Evolutionary conservation across 2,113 vertebrate species (phyloP).

Genomic region (Puntigrus tetrazona): DNA sequence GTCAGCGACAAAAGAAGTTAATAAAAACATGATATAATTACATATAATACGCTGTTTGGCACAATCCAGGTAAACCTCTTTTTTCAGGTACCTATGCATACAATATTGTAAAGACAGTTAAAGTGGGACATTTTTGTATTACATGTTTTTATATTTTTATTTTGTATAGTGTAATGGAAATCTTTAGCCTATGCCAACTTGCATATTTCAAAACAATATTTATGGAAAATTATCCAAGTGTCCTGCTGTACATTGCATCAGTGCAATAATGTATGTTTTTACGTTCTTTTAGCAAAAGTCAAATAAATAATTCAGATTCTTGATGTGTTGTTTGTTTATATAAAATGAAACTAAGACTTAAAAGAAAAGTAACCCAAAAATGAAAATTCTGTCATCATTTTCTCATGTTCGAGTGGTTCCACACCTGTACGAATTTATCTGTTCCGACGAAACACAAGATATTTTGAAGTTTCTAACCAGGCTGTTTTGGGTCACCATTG

Average conservation of each 20-base stretch:
- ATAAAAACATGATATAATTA: no score
- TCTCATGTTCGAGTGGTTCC: no score
- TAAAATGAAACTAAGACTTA: no score
- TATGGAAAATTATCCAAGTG: background rate
- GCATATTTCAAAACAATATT: background rate
- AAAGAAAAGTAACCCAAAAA: no score
- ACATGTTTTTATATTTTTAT: background rate
- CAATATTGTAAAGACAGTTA: background rate
- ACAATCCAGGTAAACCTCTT: background rate
- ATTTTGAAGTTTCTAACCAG: no score
- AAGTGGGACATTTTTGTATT: background rate
- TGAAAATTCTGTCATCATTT: no score
- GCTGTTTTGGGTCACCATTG: no score
- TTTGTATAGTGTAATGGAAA: background rate
- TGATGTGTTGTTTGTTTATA: background rate
- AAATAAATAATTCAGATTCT: background rate
- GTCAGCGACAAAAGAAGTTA: background rate
- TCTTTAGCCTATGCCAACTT: background rate
- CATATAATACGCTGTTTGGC: background rate
- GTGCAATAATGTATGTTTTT: background rate
- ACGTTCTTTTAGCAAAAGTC: background rate
- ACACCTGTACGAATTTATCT: no score
- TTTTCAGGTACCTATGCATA: background rate
- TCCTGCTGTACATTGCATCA: background rate
- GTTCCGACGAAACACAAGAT: no score